These are phyloP conservation scores for Stomatorhinus ivindoensis DNA, from an alignment of 2,113 vertebrate genomes.

Conservation along the genomic window DNA sequence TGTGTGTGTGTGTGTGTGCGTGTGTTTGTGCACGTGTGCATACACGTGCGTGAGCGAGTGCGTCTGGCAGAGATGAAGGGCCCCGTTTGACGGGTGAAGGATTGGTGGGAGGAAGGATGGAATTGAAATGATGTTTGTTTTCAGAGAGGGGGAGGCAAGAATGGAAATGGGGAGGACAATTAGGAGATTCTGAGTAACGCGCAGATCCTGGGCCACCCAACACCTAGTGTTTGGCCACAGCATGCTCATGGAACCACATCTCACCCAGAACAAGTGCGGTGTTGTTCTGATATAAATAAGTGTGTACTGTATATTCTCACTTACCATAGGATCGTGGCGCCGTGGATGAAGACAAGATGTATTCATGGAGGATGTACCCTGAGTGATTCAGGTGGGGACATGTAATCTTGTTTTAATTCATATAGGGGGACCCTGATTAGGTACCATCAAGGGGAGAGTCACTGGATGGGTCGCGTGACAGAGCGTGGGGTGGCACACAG, in stretches of 20 bases:
- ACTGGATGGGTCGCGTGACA: neutral
- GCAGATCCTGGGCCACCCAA: neutral
- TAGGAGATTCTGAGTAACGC: neutral
- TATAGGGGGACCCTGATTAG: neutral
- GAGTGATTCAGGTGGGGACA: conserved; percentile 6
- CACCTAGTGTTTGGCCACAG: neutral
- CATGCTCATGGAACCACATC: no score
- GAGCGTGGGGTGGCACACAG: no score
- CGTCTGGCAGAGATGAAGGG: conserved; percentile 25
- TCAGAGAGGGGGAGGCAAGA: conserved; percentile 8
- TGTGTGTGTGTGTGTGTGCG: conserved; percentile 10
- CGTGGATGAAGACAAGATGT: conserved; percentile 12
- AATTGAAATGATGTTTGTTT: conserved; percentile 18
- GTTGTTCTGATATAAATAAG: neutral
- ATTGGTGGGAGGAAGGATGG: conserved; percentile 9
- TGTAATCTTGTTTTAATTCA: conserved; percentile 14
- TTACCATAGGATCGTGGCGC: neutral
- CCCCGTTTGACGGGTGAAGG: conserved; percentile 35
- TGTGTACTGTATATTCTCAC: neutral
- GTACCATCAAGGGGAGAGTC: neutral
- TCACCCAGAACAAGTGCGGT: neutral
- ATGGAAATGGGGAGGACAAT: conserved; percentile 5
- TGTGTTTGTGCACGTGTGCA: neutral
- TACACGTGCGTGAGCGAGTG: neutral
- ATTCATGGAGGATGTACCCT: neutral